Evolutionary conservation across 2,888 invertebrate species (phyloP).

Genomic region (Cerastis leucographa): DNA sequence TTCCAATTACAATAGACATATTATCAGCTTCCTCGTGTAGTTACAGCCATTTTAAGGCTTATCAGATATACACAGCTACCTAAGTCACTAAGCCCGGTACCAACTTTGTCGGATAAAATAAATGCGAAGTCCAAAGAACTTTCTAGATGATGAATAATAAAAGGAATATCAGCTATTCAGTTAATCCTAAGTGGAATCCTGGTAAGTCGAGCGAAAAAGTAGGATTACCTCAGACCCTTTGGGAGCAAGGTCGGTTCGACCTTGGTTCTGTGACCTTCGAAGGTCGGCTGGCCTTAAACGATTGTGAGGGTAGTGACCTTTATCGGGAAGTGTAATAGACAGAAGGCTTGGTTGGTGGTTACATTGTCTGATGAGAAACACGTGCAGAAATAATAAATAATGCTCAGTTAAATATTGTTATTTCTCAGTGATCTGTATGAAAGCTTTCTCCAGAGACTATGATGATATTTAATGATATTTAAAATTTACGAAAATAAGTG

Average conservation of each 20-base stretch:
- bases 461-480: not conserved
- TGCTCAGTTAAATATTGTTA: not conserved
- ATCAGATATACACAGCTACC: not conserved
- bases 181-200: conserved; percentile 44
- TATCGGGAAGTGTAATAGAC: fast-evolving
- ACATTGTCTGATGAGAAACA: not conserved
- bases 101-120: conserved; percentile 11
- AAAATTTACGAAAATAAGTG: no score
- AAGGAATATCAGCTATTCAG: conserved; percentile 24
- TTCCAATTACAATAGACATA: not conserved
- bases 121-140: conserved; percentile 7
- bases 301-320: conserved; percentile 51
- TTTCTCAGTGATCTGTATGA: not conserved
- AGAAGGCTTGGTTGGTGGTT: conserved; percentile 30
- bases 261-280: conserved; percentile 63
- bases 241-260: conserved; percentile 56
- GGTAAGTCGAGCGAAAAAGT: conserved; percentile 37
- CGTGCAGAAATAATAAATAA: not conserved
- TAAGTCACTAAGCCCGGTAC: not conserved
- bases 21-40: no score
- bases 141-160: conserved; percentile 33
- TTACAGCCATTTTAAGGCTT: not conserved
- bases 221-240: conserved; percentile 60
- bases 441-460: not conserved
- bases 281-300: conserved; percentile 48